Evolutionary conservation across 2,797 vertebrate genomes (phyloP).

Genomic region (Manis javanica): DNA sequence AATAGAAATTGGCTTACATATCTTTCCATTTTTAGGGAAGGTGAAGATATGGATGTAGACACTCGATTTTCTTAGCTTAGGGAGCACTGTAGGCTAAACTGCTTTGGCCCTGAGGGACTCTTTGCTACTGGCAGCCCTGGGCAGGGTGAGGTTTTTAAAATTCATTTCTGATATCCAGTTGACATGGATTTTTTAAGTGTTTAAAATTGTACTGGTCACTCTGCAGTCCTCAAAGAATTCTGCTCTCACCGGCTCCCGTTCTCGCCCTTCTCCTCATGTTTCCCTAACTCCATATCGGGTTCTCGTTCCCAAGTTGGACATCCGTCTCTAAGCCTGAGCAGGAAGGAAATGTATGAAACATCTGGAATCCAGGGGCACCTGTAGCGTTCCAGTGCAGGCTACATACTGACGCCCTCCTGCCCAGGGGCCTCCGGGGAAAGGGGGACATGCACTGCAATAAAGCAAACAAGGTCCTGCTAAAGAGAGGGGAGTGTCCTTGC

Average conservation of each 20-base stretch:
- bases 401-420: accelerated
- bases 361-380: background rate
- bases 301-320: background rate
- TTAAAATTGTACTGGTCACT: conserved; percentile 63
- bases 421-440: background rate
- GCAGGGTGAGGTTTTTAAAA: conserved; percentile 75
- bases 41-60: conserved; percentile 73
- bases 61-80: conserved; percentile 78
- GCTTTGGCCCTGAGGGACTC: conserved; percentile 73
- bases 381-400: background rate
- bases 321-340: background rate
- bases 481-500: accelerated
- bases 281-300: background rate
- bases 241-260: background rate
- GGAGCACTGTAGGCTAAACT: conserved; percentile 75
- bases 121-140: conserved; percentile 70
- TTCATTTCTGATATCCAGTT: conserved; percentile 73
- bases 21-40: conserved; percentile 69
- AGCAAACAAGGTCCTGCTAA: accelerated
- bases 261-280: background rate
- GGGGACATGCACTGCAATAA: accelerated
- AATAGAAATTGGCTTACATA: conserved; percentile 76
- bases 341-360: background rate
- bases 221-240: conserved; percentile 57
- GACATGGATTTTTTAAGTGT: conserved; percentile 61